Conservation (phyloP, 2,888 invertebrate genomes). For the Caenorhabditis sp. region DNA sequence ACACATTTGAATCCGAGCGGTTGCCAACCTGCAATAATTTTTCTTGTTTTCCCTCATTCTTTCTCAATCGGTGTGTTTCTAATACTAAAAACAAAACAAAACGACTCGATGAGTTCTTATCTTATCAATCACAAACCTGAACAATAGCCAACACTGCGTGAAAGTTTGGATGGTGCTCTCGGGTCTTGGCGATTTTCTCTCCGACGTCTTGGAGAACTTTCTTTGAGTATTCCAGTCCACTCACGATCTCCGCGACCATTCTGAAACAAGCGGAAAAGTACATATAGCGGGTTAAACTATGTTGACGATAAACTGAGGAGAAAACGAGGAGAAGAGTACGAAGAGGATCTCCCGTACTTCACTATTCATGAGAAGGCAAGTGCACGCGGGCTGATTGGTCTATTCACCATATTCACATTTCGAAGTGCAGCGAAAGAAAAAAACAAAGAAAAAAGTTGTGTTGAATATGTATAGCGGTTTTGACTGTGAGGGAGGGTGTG, state of each 20-base stretch:
- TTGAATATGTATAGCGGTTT: slow-evolving; percentile 48
- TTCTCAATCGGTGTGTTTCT: background rate
- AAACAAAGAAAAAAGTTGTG: slow-evolving; percentile 1
- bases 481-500: slow-evolving; percentile 9
- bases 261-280: slow-evolving; percentile 11
- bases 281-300: slow-evolving; percentile 23
- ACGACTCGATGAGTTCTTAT: slow-evolving; percentile 6
- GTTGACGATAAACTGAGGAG: background rate
- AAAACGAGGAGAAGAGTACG: slow-evolving; percentile 11
- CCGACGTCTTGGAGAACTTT: slow-evolving; percentile 85
- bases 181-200: slow-evolving; percentile 81
- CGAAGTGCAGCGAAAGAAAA: background rate
- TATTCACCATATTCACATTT: slow-evolving; percentile 55
- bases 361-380: slow-evolving; percentile 53
- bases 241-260: slow-evolving; percentile 75
- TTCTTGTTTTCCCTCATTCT: background rate
- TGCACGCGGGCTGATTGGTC: slow-evolving; percentile 41
- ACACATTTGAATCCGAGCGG: slow-evolving; percentile 96
- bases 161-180: slow-evolving; percentile 82
- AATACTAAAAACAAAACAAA: background rate
- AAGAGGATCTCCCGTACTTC: slow-evolving; percentile 27
- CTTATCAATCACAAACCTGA: slow-evolving; percentile 79
- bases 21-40: slow-evolving; percentile 87
- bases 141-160: slow-evolving; percentile 89
- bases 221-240: slow-evolving; percentile 79